These are phyloP conservation scores for Syrmaticus mikado DNA, from an alignment of 2,113 vertebrate genomes.

Conservation along the genomic window DNA sequence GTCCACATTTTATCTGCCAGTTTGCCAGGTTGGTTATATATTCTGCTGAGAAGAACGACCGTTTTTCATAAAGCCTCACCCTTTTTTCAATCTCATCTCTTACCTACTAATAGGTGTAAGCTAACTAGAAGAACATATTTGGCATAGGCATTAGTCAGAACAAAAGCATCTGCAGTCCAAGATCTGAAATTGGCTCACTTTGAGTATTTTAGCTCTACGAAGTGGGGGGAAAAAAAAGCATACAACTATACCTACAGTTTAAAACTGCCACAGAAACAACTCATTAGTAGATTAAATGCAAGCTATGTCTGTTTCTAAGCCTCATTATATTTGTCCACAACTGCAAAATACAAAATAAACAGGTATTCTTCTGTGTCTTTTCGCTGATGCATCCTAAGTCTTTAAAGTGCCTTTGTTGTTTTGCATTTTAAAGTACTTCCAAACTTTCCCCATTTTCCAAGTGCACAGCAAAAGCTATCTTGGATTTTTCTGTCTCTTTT, in stretches of 20 bases:
- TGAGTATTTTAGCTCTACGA: slow-evolving; percentile 53
- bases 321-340: slow-evolving; percentile 59
- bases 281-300: slow-evolving; percentile 38
- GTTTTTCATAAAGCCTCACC: neutral
- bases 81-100: neutral
- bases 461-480: neutral
- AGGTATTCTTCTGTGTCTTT: slow-evolving; percentile 53
- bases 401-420: neutral
- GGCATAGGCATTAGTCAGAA: neutral
- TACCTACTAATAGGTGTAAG: no score
- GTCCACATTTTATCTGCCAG: neutral
- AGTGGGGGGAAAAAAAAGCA: slow-evolving; percentile 18
- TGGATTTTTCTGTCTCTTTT: slow-evolving; percentile 5
- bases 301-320: slow-evolving; percentile 15
- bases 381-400: neutral
- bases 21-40: neutral
- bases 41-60: neutral
- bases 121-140: neutral
- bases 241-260: slow-evolving; percentile 42
- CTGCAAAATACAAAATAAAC: slow-evolving; percentile 55
- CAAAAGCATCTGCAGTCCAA: slow-evolving; percentile 25
- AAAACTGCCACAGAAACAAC: slow-evolving; percentile 53
- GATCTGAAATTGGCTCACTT: slow-evolving; percentile 54
- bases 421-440: neutral
- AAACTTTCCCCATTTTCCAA: neutral